Evolutionary conservation across 1,140 invertebrate species (phyloP).

Genomic region (Psix sp.): DNA sequence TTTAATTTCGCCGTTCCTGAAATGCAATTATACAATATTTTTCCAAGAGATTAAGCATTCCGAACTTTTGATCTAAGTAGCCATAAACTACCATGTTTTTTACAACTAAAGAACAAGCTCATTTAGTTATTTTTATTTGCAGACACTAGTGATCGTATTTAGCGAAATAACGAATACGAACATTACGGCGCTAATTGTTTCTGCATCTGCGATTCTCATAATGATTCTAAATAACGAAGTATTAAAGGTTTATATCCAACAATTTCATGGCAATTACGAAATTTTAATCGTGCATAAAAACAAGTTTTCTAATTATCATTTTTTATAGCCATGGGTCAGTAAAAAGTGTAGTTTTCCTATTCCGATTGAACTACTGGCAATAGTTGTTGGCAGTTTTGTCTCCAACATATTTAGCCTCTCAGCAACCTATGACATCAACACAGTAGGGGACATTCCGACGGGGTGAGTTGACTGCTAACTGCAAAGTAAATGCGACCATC

Average conservation of each 20-base stretch:
- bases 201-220: slow-evolving; percentile 82
- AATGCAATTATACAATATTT: no score
- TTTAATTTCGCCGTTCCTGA: no score
- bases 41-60: no score
- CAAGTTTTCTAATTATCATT: background rate
- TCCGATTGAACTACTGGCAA: slow-evolving; percentile 91
- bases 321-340: slow-evolving; percentile 84
- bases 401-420: slow-evolving; percentile 81
- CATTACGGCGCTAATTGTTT: slow-evolving; percentile 82
- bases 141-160: slow-evolving; percentile 83
- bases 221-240: slow-evolving; percentile 88
- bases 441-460: slow-evolving; percentile 87
- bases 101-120: background rate
- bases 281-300: no score
- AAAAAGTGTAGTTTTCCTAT: slow-evolving; percentile 87
- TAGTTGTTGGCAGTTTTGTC: slow-evolving; percentile 86
- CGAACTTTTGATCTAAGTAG: no score
- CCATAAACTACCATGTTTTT: no score
- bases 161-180: slow-evolving; percentile 81
- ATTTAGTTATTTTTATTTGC: slow-evolving; percentile 55
- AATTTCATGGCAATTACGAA: background rate
- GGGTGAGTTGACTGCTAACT: slow-evolving; percentile 79
- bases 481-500: slow-evolving; percentile 19
- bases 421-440: slow-evolving; percentile 79
- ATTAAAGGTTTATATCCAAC: slow-evolving; percentile 80